Base-by-base conservation (phyloP, 1,140 invertebrate species). In the Micrasema longulum region DNA sequence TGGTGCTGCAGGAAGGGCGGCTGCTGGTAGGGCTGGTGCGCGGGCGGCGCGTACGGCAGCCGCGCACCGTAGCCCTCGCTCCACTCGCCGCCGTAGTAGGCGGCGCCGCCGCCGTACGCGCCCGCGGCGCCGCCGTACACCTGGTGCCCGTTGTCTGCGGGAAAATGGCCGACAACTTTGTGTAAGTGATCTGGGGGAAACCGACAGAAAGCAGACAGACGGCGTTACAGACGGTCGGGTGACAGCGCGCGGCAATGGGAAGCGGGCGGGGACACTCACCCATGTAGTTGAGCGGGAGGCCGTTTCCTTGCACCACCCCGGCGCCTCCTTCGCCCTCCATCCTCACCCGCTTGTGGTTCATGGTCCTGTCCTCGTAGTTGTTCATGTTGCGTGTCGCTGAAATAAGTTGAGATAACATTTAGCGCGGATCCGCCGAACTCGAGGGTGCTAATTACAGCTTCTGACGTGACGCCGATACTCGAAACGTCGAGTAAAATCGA, bases 301-400 rank as follows among this genome's bases (percentile, higher is more conserved):
- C 84, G 74, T 85, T 85, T 66, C 82, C 82, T 75, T 85, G 84
- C 41, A 84, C 84, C 71, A 84, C 80, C 73, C 83, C 82, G 76
- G 84, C 82, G 76, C 82, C 82, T 76, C 82, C 83, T 77, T 85
- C 84, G 64, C 79, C 81, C 75, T 85, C 84, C 84, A 85, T 85
- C 73, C 84, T 80, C 74, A 84, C 78, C 74, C 84, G 79, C 78
- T 85, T 85, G 77, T 85, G 84, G 77, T 82, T 83, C 82, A 85
- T 84, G 26, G 82, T 82, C 78, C 83, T 80, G 78, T 85, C 83
- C 66, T 83, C 83, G 76, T 85, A 83, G 84, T 85, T 85, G 81
- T 85, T 85, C 83, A 85, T 85, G 79, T 63, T 48, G 53, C 20
- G 55, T 47, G 47, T 45, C 67, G 67, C 67, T 69, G 18, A 57